Conservation (phyloP, 2,888 invertebrate genomes). For the Phalera bucephala region DNA sequence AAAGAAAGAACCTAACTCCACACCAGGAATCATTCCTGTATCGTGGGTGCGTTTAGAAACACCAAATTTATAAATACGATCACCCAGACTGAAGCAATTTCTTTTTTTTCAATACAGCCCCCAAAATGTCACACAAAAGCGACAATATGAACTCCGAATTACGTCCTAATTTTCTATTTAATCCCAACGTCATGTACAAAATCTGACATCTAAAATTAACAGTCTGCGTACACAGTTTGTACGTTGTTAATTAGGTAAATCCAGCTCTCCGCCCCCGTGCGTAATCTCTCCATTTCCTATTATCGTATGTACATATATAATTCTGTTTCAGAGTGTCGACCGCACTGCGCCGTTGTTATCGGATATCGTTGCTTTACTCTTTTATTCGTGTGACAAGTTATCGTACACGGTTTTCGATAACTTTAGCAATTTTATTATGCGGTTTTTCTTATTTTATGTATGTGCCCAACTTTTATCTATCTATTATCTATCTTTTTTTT, state of each 20-base stretch:
- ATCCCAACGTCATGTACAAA: too few species aligned
- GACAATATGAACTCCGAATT: too few species aligned
- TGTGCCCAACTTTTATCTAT: too few species aligned
- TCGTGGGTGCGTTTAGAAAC: too few species aligned
- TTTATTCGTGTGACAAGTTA: slow-evolving; percentile 21
- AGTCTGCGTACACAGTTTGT: slow-evolving; percentile 10
- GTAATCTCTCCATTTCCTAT: neutral
- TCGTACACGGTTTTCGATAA: slow-evolving; percentile 20
- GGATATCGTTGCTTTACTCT: slow-evolving; percentile 27
- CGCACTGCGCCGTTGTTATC: slow-evolving; percentile 69
- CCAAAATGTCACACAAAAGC: too few species aligned
- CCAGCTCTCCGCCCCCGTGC: slow-evolving; percentile 2
- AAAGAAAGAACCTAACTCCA: too few species aligned
- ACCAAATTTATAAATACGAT: too few species aligned
- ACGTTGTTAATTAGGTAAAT: slow-evolving; percentile 18
- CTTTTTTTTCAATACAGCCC: too few species aligned
- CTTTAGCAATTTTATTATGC: slow-evolving; percentile 22
- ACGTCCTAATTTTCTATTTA: too few species aligned
- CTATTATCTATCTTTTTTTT: too few species aligned
- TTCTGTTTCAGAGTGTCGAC: slow-evolving; percentile 30
- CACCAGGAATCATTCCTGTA: too few species aligned
- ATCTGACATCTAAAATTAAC: slow-evolving; percentile 8
- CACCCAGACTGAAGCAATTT: too few species aligned
- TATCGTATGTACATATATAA: slow-evolving; percentile 14
- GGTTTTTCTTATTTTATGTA: slow-evolving; percentile 20